Percentiles rank a stretch among this genome's conserved stretches.
Conservation (phyloP, 2,888 invertebrate species). For the Alcis repandata region DNA sequence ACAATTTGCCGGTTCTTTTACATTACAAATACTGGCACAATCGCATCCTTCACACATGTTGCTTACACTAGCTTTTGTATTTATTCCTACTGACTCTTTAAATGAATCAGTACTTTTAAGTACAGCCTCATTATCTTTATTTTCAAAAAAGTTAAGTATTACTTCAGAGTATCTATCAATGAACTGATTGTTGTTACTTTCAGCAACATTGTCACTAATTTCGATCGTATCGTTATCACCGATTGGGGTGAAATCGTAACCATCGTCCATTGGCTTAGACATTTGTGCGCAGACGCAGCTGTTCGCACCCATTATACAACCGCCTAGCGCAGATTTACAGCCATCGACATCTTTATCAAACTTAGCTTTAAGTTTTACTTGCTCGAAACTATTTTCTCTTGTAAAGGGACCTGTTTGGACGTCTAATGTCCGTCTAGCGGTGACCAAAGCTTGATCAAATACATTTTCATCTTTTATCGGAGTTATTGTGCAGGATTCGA, state of each 20-base stretch:
- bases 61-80: slow-evolving; percentile 26
- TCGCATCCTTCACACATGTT: slow-evolving; percentile 59
- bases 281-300: slow-evolving; percentile 69
- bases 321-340: slow-evolving; percentile 64
- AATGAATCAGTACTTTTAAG: slow-evolving; percentile 5
- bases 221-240: slow-evolving; percentile 19
- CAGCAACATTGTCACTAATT: background rate
- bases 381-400: background rate
- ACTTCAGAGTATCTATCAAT: slow-evolving; percentile 10
- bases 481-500: background rate
- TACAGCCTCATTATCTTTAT: slow-evolving; percentile 20
- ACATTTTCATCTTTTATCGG: slow-evolving; percentile 1
- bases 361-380: slow-evolving; percentile 8
- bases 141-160: slow-evolving; percentile 1
- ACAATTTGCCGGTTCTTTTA: slow-evolving; percentile 34
- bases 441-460: background rate
- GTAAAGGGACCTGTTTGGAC: background rate
- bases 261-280: slow-evolving; percentile 47
- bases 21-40: slow-evolving; percentile 55
- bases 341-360: slow-evolving; percentile 48
- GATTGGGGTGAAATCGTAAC: slow-evolving; percentile 52
- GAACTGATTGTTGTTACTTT: slow-evolving; percentile 20
- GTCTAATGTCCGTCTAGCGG: background rate
- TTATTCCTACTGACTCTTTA: background rate
- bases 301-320: slow-evolving; percentile 61